Conservation (phyloP, 2,113 vertebrate genomes). For the Pachycephala philippinensis region DNA sequence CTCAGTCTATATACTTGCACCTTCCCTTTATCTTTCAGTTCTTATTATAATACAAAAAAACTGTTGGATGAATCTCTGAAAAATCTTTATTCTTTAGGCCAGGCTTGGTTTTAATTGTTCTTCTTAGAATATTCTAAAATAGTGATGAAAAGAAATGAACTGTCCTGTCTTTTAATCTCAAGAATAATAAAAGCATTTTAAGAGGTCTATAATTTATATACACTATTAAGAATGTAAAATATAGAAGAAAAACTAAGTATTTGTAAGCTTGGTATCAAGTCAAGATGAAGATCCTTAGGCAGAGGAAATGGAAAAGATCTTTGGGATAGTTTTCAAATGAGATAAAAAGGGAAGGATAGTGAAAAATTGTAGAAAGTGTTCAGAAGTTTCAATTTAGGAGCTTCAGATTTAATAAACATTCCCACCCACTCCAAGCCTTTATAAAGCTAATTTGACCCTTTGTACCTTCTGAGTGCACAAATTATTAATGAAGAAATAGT, state of each 20-base stretch:
- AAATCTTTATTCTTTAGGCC: neutral
- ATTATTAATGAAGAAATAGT: neutral
- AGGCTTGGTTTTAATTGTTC: neutral
- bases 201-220: neutral
- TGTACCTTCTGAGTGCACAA: neutral
- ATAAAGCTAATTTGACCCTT: neutral
- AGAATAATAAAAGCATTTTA: neutral
- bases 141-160: neutral
- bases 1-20: neutral
- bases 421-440: neutral
- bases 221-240: neutral
- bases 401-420: neutral
- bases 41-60: neutral
- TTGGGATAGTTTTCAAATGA: neutral
- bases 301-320: neutral
- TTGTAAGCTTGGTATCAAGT: neutral
- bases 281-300: neutral
- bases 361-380: neutral
- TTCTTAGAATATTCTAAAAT: neutral
- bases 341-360: neutral
- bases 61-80: neutral
- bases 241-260: neutral
- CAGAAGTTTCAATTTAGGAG: neutral
- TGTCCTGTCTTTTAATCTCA: neutral
- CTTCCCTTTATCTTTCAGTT: neutral